Evolutionary conservation across 2,113 vertebrate genomes (phyloP), one percentile per base, ranked within the genome.

Genomic region (Sphaerodactylus townsendi): DNA sequence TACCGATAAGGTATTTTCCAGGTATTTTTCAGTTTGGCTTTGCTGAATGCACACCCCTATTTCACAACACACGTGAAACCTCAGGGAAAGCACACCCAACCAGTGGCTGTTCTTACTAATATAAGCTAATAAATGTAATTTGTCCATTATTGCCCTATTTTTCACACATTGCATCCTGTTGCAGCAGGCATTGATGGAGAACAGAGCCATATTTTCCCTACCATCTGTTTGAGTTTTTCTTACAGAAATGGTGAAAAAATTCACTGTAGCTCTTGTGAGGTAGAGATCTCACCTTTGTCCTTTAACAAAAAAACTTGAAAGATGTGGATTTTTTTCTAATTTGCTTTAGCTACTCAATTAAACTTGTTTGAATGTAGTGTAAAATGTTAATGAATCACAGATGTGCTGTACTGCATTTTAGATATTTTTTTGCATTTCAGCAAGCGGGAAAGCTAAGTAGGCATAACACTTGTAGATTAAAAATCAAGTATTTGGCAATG

Each of bases 261-360:
- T 72, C 70, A 72, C 25, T 28, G 3, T 10, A 28, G 37, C 23
- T n/a, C 28, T 14, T 30, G 8, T 48, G 44, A 48, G 41, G 44
- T 73, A 73, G 28, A 73, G 25, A 19, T 69, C n/a, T 35, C 14
- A 35, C 66, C 33, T 69, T 15, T 68, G n/a, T 69, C 17, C 68
- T 35, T 69, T 23, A 56, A 56, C 53, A 56, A 48, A 81, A 10
- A 23, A 79, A 66, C 59, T 68, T 21, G 11, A 90, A 17, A 53
- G 70, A 46, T 4, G 33, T 6, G 66, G 81, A 88, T 87, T 46
- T 86, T 30, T 5, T 2, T 82, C 35, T 73, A 79, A 87, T 86
- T 73, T 48, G 23, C 10, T 30, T 21, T n/a, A 50, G 86, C 85
- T 77, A 3, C 80, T 33, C 69, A 6, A 10, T 84, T 84, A 72